Conservation (phyloP, 2,113 vertebrate species). For the Mobula hypostoma region DNA sequence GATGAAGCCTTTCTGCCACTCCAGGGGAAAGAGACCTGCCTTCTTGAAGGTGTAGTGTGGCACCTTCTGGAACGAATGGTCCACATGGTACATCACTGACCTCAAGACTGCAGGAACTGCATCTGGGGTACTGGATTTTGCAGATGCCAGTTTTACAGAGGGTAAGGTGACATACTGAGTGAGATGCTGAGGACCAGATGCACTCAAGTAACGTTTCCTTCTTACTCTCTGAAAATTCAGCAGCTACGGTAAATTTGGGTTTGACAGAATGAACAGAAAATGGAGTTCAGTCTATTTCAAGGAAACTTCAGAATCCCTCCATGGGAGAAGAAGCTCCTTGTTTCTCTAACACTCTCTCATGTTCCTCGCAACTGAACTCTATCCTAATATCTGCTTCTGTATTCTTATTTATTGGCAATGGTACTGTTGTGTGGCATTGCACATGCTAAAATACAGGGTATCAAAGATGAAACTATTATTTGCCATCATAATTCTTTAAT, state of each 20-base stretch:
- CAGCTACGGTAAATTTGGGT: neutral
- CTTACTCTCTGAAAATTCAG: no score
- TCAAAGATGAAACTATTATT: neutral
- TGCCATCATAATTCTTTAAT: neutral
- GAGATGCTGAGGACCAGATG: neutral
- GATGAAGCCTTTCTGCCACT: neutral
- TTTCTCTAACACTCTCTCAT: neutral
- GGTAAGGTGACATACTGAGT: neutral
- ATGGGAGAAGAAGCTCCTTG: neutral
- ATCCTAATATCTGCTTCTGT: neutral
- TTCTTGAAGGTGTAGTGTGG: neutral
- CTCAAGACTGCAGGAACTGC: neutral
- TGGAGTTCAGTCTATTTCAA: neutral
- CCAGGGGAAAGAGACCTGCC: neutral
- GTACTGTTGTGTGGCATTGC: neutral
- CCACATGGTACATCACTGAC: neutral
- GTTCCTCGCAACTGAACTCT: neutral
- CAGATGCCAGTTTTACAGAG: neutral
- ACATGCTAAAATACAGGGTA: neutral
- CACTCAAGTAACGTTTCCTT: neutral
- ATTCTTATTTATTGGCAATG: neutral
- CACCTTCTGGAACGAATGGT: neutral
- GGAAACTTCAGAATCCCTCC: neutral
- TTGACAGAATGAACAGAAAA: neutral
- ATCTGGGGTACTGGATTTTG: neutral